Evolutionary conservation across 1,140 invertebrate genomes (phyloP).

Genomic region (Drosophila nasuta): DNA sequence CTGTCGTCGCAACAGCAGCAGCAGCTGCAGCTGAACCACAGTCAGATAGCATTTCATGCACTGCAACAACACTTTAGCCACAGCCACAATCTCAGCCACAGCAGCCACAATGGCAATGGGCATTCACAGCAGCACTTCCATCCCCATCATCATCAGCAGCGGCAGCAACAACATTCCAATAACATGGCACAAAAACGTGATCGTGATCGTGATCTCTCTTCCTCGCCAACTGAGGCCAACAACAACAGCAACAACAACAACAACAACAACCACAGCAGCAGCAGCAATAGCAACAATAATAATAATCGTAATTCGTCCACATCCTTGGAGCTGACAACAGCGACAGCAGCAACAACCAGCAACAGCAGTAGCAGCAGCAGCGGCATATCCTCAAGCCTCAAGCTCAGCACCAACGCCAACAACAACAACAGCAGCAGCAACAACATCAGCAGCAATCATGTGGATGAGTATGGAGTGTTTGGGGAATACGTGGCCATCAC

Average conservation of each 20-base stretch:
- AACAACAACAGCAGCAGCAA: slow-evolving; percentile 3
- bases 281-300: slow-evolving; percentile 30
- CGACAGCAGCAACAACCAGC: slow-evolving; percentile 37
- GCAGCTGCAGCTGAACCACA: slow-evolving; percentile 66
- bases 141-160: slow-evolving; percentile 16
- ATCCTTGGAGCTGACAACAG: slow-evolving; percentile 46
- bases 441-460: slow-evolving; percentile 52
- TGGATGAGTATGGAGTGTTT: slow-evolving; percentile 81
- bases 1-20: slow-evolving; percentile 45
- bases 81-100: slow-evolving; percentile 60
- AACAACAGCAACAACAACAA: slow-evolving; percentile 29
- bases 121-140: slow-evolving; percentile 35
- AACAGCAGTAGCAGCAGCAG: slow-evolving; percentile 39
- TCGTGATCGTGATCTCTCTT: slow-evolving; percentile 79
- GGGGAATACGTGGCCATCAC: slow-evolving; percentile 83
- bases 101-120: slow-evolving; percentile 51
- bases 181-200: slow-evolving; percentile 81
- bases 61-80: slow-evolving; percentile 67
- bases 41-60: slow-evolving; percentile 74
- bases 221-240: slow-evolving; percentile 52
- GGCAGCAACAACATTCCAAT: slow-evolving; percentile 69
- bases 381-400: slow-evolving; percentile 39
- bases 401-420: slow-evolving; percentile 28
- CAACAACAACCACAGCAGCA: slow-evolving; percentile 32
- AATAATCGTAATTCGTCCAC: slow-evolving; percentile 20